Base-by-base conservation (phyloP, 2,113 vertebrate genomes). In the Nanorana parkeri region DNA sequence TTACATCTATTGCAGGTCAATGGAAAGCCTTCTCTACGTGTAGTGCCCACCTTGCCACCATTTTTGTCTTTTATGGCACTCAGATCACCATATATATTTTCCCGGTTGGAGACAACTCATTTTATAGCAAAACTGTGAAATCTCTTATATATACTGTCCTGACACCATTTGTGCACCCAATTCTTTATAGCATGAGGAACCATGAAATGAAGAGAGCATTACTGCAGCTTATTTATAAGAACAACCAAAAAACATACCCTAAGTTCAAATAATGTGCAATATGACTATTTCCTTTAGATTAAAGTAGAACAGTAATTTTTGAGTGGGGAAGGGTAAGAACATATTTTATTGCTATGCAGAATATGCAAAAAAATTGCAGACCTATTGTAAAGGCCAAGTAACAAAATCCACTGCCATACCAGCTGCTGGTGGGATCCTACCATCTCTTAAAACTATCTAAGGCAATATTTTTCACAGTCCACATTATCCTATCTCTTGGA, bases 171-270 rank as follows among this genome's bases (percentile, higher is more conserved):
- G 23, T 69, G 13, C 83, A 76, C 74, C 79, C 41, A 76, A 23
- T 66, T 15, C n/a, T 83, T 4, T 69, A 64, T 41, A 84, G 72
- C 63, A 84, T 68, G 69, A 86, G 74, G 23, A 69, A 60, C 26
- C 41, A 13, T 17, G 84, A 58, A 5, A 21, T 54, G 17, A 58
- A 69, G 15, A 71, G 6, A 19, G 52, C 78, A 16, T 19, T 24
- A 17, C 47, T 56, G 15, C 2, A 21, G 5, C 28, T 78, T 47
- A 56, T 78, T 23, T 67, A 24, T n/a, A 67, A 56, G 16, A 67
- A 54, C 2, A 73, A 54, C 26, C 5, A 4, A 3, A 58, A 58
- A 11, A 15, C 5, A 41, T 41, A 41, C 41, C 41, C 41, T 10
- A 41, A 41, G 41, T 41, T 41, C 41, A 41, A 41, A 41, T 41